Conservation (phyloP, 2,113 vertebrate genomes). For the cattle (Bos taurus) region ARS-UCD2.0 NC_037347.1:11415501-11416000, state of each 20-base stretch:
- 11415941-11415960: background rate
- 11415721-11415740: background rate
- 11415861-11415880: slow-evolving; percentile 94
- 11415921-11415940: background rate
- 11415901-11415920: slow-evolving; percentile 84
- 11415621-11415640: background rate
- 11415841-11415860: slow-evolving; percentile 91
- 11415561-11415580: background rate
- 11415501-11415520: slow-evolving; percentile 55
- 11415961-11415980: background rate
- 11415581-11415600: background rate
- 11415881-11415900: slow-evolving; percentile 89
- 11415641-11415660: background rate
- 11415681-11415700: background rate
- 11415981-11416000: background rate
- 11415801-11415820: background rate
- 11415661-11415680: background rate
- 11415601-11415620: background rate
- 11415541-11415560: background rate
- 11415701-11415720: background rate
- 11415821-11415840: slow-evolving; percentile 93
- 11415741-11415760: background rate
- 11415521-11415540: slow-evolving; percentile 32
- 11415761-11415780: background rate
- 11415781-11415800: background rate